These are phyloP conservation scores for Pristionchus arcanus DNA, from an alignment of 2,888 invertebrate genomes.

Conservation along the genomic window DNA sequence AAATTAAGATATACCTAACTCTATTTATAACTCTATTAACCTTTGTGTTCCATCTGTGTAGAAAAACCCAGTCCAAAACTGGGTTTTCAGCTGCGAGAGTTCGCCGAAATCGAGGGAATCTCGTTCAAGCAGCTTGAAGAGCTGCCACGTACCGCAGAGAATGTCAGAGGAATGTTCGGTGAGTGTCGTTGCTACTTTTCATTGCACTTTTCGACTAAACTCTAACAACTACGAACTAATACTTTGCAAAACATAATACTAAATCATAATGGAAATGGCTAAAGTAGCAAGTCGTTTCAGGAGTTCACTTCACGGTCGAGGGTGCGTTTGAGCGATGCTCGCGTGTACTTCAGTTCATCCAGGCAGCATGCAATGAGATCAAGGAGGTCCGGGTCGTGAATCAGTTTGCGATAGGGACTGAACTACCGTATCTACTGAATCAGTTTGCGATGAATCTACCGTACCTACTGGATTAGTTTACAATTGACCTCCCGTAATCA, in stretches of 20 bases:
- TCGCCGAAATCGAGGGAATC: constrained; percentile 52
- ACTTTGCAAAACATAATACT: no score
- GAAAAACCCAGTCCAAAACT: no score
- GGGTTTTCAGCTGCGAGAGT: constrained; percentile 28
- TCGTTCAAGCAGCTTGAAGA: constrained; percentile 43
- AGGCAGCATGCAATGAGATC: constrained; percentile 17
- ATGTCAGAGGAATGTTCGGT: constrained; percentile 53
- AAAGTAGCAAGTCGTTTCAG: neutral
- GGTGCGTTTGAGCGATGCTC: constrained; percentile 39
- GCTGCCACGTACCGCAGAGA: constrained; percentile 23
- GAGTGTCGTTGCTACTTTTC: neutral
- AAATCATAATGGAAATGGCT: neutral
- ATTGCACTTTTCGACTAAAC: no score
- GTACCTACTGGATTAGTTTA: neutral
- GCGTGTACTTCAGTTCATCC: constrained; percentile 49
- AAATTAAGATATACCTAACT: neutral
- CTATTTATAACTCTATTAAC: no score
- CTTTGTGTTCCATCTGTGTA: no score
- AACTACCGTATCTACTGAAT: no score
- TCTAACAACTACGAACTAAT: no score
- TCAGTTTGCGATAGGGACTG: neutral
- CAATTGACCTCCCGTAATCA: no score
- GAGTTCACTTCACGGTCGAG: constrained; percentile 52
- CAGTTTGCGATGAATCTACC: no score
- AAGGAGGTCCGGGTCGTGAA: constrained; percentile 25